Evolutionary conservation across 2,113 vertebrate genomes (phyloP), one percentile per base, ranked within the genome.

Genomic region (Plecturocebus donacophilus): DNA sequence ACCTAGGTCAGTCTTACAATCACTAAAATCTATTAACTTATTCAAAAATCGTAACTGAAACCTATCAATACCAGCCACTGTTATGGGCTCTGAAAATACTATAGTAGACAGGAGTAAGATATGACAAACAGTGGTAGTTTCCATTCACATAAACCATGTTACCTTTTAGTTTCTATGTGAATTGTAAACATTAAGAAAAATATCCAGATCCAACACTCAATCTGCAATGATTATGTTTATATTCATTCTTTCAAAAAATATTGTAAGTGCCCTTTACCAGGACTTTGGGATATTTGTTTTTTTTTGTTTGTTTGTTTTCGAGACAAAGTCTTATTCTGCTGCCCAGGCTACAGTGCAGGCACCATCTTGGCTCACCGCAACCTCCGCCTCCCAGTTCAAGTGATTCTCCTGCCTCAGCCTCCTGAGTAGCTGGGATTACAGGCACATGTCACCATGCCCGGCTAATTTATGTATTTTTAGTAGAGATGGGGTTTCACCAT

Each of bases 171-270:
- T 90, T 87, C 13, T 5, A 86, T 54, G 45, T 83, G 40, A 94
- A 52, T 58, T 76, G 47, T 30, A 76, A 84, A 68, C 75, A 61
- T 40, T 80, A 75, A 80, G 82, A 88, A 79, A 95, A 93, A 85
- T 11, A 80, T 84, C 21, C 76, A 83, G 61, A 38, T 17, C 47
- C 40, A 75, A 88, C 93, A 70, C 12, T 87, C 56, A 90, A 47
- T 58, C 71, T 49, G 19, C 38, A 76, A 77, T 86, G 40, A 91
- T 68, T 6, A 73, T 47, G 79, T 79, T 89, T 49, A 85, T 61
- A 97, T 40, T 68, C 23, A 95, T 61, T 90, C 61, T 75, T 38
- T 90, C 5, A 90, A 77, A 95, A 86, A 40, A 82, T 73, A 87
- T 58, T 92, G 56, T 66, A 38, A 64, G 17, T 86, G 3, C 8